Evolutionary conservation across 2,113 vertebrate genomes (phyloP).

Genomic region (Fulmarus glacialis): DNA sequence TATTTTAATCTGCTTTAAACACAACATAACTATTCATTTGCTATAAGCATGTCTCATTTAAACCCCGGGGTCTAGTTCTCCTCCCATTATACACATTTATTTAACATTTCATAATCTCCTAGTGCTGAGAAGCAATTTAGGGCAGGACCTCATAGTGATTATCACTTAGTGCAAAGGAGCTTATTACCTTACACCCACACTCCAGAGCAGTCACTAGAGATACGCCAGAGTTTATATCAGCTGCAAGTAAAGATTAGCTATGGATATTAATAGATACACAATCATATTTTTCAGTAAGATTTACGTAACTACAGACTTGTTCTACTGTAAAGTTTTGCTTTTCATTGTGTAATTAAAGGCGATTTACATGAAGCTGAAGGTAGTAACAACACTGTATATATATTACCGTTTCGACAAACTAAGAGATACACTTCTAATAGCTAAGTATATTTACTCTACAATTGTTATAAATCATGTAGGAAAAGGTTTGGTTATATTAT

Average conservation of each 20-base stretch:
- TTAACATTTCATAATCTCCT: constrained; percentile 48
- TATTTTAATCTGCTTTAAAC: constrained; percentile 46
- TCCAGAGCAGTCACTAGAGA: background rate
- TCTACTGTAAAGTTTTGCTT: background rate
- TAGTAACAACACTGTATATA: background rate
- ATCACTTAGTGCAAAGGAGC: constrained; percentile 51
- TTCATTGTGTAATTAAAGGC: background rate
- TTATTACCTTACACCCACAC: constrained; percentile 53
- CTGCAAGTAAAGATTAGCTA: background rate
- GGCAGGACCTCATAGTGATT: constrained; percentile 52
- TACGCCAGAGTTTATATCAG: background rate
- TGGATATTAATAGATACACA: background rate
- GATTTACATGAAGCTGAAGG: background rate
- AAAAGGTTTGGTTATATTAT: background rate
- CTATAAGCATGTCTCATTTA: constrained; percentile 27
- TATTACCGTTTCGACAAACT: background rate
- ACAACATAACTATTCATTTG: constrained; percentile 22
- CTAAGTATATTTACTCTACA: background rate
- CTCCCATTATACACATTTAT: constrained; percentile 46
- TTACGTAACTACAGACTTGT: background rate
- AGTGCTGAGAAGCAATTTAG: constrained; percentile 42
- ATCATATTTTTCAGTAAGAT: background rate
- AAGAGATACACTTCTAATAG: background rate
- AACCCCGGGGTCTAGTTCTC: constrained; percentile 28
- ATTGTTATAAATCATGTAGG: background rate